Evolutionary conservation across 2,888 invertebrate genomes (phyloP).

Genomic region (Trichopoda pennipes): DNA sequence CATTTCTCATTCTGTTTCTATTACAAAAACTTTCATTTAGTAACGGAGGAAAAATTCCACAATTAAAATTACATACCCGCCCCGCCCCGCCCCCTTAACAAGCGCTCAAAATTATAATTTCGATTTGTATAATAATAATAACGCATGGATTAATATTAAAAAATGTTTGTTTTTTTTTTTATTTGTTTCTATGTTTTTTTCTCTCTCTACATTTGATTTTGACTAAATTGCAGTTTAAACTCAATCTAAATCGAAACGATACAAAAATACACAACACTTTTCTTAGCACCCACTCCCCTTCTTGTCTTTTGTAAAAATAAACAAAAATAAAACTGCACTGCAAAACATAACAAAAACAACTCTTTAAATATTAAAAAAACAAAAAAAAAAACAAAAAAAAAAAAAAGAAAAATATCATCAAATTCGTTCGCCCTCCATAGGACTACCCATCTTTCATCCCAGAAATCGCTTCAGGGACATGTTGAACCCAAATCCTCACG

Average conservation of each 20-base stretch:
- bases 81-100: not conserved
- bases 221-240: constrained; percentile 75
- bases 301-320: constrained; percentile 20
- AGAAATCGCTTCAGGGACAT: constrained; percentile 84
- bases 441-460: constrained; percentile 84
- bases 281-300: constrained; percentile 66
- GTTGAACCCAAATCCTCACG: constrained; percentile 89
- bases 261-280: constrained; percentile 54
- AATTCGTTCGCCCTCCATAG: constrained; percentile 53
- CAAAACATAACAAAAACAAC: constrained; percentile 58
- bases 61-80: constrained; percentile 14
- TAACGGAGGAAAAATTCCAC: not conserved
- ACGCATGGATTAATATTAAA: constrained; percentile 78
- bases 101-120: constrained; percentile 71
- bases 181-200: constrained; percentile 72
- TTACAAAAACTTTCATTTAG: not conserved
- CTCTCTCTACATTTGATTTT: constrained; percentile 68
- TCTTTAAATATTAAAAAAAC: too few species aligned
- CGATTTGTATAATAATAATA: constrained; percentile 72
- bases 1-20: not conserved
- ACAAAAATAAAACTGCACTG: constrained; percentile 64
- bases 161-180: constrained; percentile 72
- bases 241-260: constrained; percentile 65
- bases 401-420: constrained; percentile 47
- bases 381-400: too few species aligned